phyloP scores from a whole-genome alignment of 2,797 vertebrate genomes.

The Sparidentex hasta region DNA sequence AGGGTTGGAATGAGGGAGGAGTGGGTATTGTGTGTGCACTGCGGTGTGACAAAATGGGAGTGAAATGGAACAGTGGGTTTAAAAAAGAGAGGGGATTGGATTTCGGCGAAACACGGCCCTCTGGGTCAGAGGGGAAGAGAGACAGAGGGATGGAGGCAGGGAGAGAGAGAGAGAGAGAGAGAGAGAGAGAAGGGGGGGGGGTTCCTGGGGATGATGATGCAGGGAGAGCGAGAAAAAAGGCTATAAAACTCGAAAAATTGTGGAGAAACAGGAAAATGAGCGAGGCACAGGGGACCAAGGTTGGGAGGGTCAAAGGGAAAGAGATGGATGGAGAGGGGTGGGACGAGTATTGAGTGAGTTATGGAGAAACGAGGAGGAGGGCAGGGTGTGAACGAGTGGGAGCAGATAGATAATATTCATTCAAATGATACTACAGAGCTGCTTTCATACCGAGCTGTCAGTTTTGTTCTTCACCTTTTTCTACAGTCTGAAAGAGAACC shows the following conservation, averaged over 20 bases:
- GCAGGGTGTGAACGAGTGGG: constrained; percentile 11
- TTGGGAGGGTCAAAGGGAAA: constrained; percentile 49
- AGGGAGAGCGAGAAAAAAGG: constrained; percentile 35
- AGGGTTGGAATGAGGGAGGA: constrained; percentile 68
- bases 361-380: constrained; percentile 26
- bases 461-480: neutral
- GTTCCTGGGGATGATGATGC: constrained; percentile 21
- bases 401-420: constrained; percentile 24
- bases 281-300: constrained; percentile 25
- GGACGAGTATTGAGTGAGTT: constrained; percentile 29
- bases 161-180: constrained; percentile 13
- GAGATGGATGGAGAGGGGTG: constrained; percentile 40
- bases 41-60: constrained; percentile 82
- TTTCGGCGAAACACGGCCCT: constrained; percentile 75
- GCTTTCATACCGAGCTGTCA: neutral
- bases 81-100: constrained; percentile 81
- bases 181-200: neutral
- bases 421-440: constrained; percentile 6
- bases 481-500: neutral
- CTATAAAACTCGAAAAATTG: constrained; percentile 44
- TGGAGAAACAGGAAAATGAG: constrained; percentile 52
- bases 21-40: constrained; percentile 74
- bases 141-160: constrained; percentile 28
- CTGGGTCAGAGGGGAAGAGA: constrained; percentile 71
- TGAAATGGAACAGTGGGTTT: constrained; percentile 83